Base-by-base conservation (phyloP, 2,888 invertebrate species). In the Lasioglossum lativentre region DNA sequence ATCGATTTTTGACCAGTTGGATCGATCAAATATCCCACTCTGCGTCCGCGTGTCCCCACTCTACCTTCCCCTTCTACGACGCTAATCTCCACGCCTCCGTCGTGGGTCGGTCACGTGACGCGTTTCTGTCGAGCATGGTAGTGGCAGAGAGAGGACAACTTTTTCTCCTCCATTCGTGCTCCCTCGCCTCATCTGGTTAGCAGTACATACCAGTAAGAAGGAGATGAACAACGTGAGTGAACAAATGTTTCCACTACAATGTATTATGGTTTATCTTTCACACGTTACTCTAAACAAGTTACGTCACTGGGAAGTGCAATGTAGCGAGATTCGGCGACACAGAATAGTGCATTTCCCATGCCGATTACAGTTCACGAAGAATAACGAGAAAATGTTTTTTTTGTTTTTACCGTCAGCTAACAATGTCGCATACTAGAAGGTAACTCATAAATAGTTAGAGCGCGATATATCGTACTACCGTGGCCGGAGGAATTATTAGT, bases 371-470 rank as follows among this genome's bases (percentile, higher is more conserved):
- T 63, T 19, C 16, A 8, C 27, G 80, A 80, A 63, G 47, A 80
- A 76, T n/a, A 68, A 40, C 38, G 27, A 0, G 16, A 83, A 75
- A 38, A 4, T 30, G 23, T 23, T 16, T 47, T 5, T 79, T 82
- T 82, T 23, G 27, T 27, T 38, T 27, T 59, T 1, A 30, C 34
- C 30, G 27, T n/a, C 42, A 27, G 56, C 34, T 66, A 78, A 82
- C 80, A 71, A 73, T 80, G 52, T 80, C 75, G 80, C 70, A 75
- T 27, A 71, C 14, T 6, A 30, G 27, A 27, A 72, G 63, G 72
- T 72, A 66, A 80, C 45, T 80, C 75, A 66, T 80, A 83, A 83
- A 80, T 72, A 83, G 72, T 66, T 72, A 71, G 72, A 52, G 71
- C 34, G 66, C 52, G 52, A 23, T 56, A 4, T 70, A 38, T 38